Percentiles rank a stretch among this genome's conserved stretches.
Conservation (phyloP, 2,113 vertebrate genomes). For the Anhinga rufa region DNA sequence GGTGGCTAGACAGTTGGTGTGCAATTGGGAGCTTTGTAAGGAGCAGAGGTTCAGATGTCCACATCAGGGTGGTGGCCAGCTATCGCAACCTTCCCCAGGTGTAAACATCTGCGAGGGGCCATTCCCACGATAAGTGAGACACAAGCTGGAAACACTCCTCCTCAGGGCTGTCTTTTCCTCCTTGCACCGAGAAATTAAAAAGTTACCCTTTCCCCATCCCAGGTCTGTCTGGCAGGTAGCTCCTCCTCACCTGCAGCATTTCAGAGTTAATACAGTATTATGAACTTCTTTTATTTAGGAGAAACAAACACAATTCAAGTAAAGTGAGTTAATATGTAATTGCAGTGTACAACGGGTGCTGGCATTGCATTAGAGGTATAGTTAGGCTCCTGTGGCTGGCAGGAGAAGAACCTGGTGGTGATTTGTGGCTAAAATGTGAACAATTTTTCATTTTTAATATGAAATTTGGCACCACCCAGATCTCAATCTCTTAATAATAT, state of each 20-base stretch:
- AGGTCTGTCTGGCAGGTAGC: not conserved
- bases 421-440: not conserved
- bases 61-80: fast-evolving
- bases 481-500: not conserved
- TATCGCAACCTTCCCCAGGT: not conserved
- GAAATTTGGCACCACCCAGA: not conserved
- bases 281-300: not conserved
- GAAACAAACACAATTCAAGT: not conserved
- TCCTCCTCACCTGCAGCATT: not conserved
- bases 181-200: not conserved
- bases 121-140: not conserved
- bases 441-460: not conserved
- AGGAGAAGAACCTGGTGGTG: not conserved
- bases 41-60: not conserved
- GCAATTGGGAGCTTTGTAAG: not conserved
- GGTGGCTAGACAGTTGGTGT: not conserved
- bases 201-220: not conserved
- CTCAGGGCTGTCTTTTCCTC: not conserved
- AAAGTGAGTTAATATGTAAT: not conserved
- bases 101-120: not conserved
- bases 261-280: not conserved
- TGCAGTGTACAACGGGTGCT: not conserved
- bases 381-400: not conserved
- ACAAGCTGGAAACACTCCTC: not conserved
- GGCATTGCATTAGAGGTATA: not conserved